Conservation (phyloP, 2,113 vertebrate species). For the Urocitellus parryii region DNA sequence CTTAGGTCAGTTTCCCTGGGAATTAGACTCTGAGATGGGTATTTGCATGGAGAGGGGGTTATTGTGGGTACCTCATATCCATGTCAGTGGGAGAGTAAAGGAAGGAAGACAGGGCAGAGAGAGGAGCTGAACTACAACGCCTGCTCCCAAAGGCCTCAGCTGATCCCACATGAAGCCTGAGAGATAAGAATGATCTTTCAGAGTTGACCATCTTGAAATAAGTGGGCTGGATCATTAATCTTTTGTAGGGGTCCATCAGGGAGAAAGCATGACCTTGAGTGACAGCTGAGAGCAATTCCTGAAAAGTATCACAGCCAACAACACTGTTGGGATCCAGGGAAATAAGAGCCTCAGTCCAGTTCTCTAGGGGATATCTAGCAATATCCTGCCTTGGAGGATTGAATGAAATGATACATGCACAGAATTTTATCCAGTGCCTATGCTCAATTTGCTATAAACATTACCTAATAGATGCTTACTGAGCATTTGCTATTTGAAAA, state of each 20-base stretch:
- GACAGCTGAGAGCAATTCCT: not conserved
- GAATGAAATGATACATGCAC: not conserved
- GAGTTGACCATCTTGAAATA: not conserved
- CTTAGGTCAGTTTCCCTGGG: not conserved
- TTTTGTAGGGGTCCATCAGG: not conserved
- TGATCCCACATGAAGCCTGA: not conserved
- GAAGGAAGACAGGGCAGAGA: not conserved
- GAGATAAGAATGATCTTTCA: not conserved
- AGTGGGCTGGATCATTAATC: not conserved
- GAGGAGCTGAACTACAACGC: not conserved
- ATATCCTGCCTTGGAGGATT: not conserved
- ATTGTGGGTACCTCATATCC: not conserved
- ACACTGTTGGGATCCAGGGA: no score
- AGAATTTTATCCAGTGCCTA: not conserved
- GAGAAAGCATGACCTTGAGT: not conserved
- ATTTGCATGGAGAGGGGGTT: not conserved
- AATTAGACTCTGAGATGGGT: not conserved
- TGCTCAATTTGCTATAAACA: not conserved
- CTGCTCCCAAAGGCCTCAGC: not conserved
- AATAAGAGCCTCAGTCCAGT: not conserved
- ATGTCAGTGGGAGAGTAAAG: not conserved
- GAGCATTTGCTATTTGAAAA: not conserved
- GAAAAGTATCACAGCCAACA: not conserved
- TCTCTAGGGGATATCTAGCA: not conserved
- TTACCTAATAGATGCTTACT: not conserved